Base-by-base conservation (phyloP, 2,888 invertebrate genomes). In the Creontiades dilutus region DNA sequence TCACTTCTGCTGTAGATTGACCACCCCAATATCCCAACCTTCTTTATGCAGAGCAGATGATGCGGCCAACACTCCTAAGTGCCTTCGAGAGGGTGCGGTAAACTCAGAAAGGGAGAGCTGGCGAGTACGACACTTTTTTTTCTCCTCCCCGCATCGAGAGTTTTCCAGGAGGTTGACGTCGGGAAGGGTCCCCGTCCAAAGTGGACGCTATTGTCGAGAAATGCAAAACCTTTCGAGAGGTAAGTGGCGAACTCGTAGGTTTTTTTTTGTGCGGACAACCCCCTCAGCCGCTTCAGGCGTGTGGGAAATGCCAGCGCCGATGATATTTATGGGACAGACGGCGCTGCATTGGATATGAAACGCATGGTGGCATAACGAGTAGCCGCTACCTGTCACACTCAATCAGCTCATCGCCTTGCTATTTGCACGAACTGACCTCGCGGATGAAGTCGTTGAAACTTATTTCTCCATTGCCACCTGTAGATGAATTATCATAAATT, bases 201-300 rank as follows among this genome's bases (percentile, higher is more conserved):
- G 68, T 68, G 68, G 68, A 23, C 68, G 68, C 68, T 68, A 68
- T 68, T 68, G 68, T 68, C 23, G 68, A 68, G 68, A 68, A 68
- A 68, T 68, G 68, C 68, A 68, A 68, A 68, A 68, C 68, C 11
- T 68, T 27, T 23, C 23, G 68, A 68, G 68, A 68, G 68, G 68
- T 68, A 68, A 68, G 68, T 68, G 68, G 68, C 68, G 19, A 19
- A 19, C n/a, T 19, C 19, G n/a, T 9, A 19, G 61, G 0, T 19
- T 61, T 61, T 61, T 61, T 61, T 52, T 57, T 57, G 12, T 57
- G 14, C n/a, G 57, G 19, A 7, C 57, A n/a, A 57, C n/a, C 57
- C 57, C 57, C 57, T 7, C 57, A 16, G n/a, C n/a, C 57, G 57
- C 57, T 57, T n/a, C 7, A n/a, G 68, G 13, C 23, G n/a, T 68